phyloP scores from a whole-genome alignment of 92 coral and sea anemone genomes.

The Virgularia gustaviana region DNA sequence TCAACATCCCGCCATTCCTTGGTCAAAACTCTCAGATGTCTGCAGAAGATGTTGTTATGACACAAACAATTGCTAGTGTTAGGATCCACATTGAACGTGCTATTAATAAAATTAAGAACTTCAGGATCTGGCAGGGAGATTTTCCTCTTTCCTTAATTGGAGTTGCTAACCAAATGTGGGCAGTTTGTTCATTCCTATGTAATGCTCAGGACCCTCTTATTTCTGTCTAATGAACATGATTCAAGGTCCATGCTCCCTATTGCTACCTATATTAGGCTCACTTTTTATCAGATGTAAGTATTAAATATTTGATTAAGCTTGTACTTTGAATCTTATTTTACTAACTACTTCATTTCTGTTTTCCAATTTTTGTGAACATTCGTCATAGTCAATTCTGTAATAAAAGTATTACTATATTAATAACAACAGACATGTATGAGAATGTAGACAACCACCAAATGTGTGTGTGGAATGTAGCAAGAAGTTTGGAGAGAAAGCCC shows the following conservation, averaged over 20 bases:
- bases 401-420: too few species aligned
- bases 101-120: constrained; percentile 49
- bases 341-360: too few species aligned
- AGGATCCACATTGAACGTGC: constrained; percentile 48
- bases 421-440: too few species aligned
- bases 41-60: constrained; percentile 48
- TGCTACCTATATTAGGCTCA: background rate
- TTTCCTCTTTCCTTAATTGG: constrained; percentile 30
- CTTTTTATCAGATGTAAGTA: background rate
- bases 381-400: too few species aligned
- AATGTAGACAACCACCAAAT: too few species aligned
- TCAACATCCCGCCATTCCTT: constrained; percentile 60
- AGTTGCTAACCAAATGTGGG: constrained; percentile 51
- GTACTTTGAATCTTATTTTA: too few species aligned
- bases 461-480: too few species aligned
- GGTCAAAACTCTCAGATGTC: constrained; percentile 42
- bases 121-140: constrained; percentile 40
- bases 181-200: constrained; percentile 49
- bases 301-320: background rate
- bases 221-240: constrained; percentile 4
- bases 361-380: too few species aligned
- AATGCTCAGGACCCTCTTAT: constrained; percentile 45
- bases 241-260: constrained; percentile 1
- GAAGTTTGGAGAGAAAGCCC: too few species aligned
- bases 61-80: constrained; percentile 48